phyloP scores from a whole-genome alignment of 2,888 invertebrate species.

The Carterocephalus palaemon region DNA sequence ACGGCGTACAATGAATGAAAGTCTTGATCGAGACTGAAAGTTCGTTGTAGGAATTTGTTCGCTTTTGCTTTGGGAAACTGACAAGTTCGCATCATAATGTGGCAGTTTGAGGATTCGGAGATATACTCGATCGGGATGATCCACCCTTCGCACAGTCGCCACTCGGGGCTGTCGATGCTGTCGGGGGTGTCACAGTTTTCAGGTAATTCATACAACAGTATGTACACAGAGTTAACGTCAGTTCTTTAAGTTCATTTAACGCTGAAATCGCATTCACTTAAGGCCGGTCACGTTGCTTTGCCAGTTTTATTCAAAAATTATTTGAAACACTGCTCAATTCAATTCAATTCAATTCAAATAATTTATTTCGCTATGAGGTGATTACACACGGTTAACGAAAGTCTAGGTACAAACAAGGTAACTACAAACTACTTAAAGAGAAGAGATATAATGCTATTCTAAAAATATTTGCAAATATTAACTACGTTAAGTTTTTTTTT shows the following conservation, averaged over 20 bases:
- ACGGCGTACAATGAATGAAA: constrained; percentile 15
- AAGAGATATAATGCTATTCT: too few relatives aligned
- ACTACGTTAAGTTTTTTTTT: too few relatives aligned
- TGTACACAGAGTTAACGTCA: constrained; percentile 7
- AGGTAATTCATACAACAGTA: constrained; percentile 44
- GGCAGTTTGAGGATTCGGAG: constrained; percentile 85
- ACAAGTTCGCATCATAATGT: constrained; percentile 65
- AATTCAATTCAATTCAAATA: too few relatives aligned
- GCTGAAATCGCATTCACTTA: too few relatives aligned
- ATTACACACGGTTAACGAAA: too few relatives aligned
- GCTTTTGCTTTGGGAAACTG: constrained; percentile 28
- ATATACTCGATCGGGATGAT: constrained; percentile 93
- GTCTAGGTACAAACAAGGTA: too few relatives aligned
- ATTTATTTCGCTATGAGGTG: too few relatives aligned
- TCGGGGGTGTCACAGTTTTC: constrained; percentile 69
- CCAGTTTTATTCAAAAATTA: too few relatives aligned
- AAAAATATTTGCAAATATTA: too few relatives aligned
- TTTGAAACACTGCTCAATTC: too few relatives aligned
- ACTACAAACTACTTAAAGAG: too few relatives aligned
- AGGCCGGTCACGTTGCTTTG: too few relatives aligned
- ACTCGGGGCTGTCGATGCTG: constrained; percentile 82
- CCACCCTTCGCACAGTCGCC: constrained; percentile 82
- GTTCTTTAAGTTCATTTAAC: constrained; percentile 3
- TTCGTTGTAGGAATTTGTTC: constrained; percentile 29
- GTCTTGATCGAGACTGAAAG: constrained; percentile 3